phyloP scores from a whole-genome alignment of 2,113 vertebrate genomes.

The Siphamia tubifer region DNA sequence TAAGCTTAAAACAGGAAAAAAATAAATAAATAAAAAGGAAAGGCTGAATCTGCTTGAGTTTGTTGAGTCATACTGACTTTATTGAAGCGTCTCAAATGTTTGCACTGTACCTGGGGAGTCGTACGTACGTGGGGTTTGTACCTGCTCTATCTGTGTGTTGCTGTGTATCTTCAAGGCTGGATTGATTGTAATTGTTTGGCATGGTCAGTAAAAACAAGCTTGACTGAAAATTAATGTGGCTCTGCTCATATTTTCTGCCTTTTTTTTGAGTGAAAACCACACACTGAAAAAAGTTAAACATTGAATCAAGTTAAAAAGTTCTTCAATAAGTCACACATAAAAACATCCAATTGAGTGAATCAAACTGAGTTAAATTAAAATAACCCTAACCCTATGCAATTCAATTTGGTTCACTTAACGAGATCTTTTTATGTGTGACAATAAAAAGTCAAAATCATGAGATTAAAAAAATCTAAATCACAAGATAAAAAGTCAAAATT shows the following conservation, averaged over 20 bases:
- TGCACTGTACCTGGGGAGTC: constrained; percentile 38
- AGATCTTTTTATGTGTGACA: no score
- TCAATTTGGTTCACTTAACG: no score
- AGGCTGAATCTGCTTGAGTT: constrained; percentile 22
- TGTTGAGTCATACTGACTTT: constrained; percentile 57
- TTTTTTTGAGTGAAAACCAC: neutral
- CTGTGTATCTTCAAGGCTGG: constrained; percentile 63
- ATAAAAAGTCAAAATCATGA: no score
- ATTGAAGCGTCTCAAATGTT: constrained; percentile 44
- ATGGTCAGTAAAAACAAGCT: constrained; percentile 78
- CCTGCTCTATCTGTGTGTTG: constrained; percentile 63
- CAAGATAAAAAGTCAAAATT: no score
- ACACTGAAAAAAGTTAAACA: no score
- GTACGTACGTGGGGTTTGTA: constrained; percentile 45
- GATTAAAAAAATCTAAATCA: no score
- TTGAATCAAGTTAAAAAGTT: no score
- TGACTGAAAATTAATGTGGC: constrained; percentile 31
- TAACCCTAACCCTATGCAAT: no score
- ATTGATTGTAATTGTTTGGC: constrained; percentile 71
- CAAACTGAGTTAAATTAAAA: no score
- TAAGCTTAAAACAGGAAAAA: neutral
- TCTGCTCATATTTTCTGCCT: neutral
- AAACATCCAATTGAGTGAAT: no score
- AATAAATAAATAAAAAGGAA: neutral
- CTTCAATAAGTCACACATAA: no score